Evolutionary conservation across 2,888 invertebrate species (phyloP), one percentile per base, ranked within the genome.

Genomic region (Eupsilia transversa): DNA sequence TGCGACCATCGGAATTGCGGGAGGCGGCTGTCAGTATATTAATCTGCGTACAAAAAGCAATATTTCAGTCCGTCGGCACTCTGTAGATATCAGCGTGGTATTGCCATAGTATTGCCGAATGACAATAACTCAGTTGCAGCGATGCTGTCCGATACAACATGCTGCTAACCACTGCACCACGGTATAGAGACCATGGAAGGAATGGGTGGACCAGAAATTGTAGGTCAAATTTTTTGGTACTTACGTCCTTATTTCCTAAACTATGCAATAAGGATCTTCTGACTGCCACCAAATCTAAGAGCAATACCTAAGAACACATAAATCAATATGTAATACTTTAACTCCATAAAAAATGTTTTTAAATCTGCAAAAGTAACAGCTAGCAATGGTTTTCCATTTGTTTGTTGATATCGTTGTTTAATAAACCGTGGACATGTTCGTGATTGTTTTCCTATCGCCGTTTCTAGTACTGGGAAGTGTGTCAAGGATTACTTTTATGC

Each of bases 61-160:
- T 82, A 82, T 84, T 76, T 84, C 81, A 84, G 65, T 63, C 57
- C 12, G 49, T 66, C 64, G 67, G 23, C 38, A n/a, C 27, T 59
- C 56, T 46, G 59, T 64, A 74, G 65, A 33, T 33, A 41, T 38
- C 30, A 30, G 52, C 41, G 75, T 77, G 72, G 85, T 74, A 61
- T 68, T 54, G 73, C 66, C 79, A 84, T 72, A 82, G 61, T 75
- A 69, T 79, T 56, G 73, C 76, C 74, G 76, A 64, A 66, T 81
- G 81, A 84, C 82, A 83, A 87, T 88, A 86, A 87, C 74, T 88
- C 88, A 88, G 72, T 70, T 78, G 82, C 84, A 88, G 79, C 80
- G 74, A 60, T 72, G 76, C 82, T 83, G 87, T 82, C 83, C 70
- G 69, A 77, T 77, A 73, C 84, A 82, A 79, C 77, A 80, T 77